Percentiles rank a stretch among this genome's conserved stretches.
Evolutionary conservation across 2,888 invertebrate genomes (phyloP).

Genomic region (Ethmia dodecea): DNA sequence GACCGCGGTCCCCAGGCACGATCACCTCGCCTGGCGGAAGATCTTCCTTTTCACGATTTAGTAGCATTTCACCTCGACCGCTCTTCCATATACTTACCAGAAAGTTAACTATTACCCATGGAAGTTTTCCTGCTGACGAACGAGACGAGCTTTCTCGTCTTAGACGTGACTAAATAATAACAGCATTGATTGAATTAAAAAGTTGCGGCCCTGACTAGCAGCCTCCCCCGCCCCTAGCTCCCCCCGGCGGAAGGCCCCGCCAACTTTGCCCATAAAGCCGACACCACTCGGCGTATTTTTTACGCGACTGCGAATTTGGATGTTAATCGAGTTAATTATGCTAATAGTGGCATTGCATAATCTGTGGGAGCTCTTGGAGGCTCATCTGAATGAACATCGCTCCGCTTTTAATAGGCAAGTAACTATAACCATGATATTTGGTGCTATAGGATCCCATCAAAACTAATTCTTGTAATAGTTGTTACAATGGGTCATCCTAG

Average conservation of each 20-base stretch:
- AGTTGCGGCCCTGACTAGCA: background rate
- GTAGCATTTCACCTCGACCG: background rate
- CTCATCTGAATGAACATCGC: too few species aligned
- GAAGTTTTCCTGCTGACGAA: background rate
- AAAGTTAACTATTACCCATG: background rate
- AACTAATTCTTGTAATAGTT: too few species aligned
- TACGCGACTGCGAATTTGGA: conserved; percentile 1
- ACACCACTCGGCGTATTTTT: background rate
- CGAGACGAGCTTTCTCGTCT: too few species aligned
- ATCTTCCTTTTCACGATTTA: too few species aligned
- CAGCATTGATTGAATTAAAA: background rate
- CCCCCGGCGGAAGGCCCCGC: background rate
- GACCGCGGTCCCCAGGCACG: too few species aligned
- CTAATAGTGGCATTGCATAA: background rate
- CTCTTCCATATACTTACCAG: background rate
- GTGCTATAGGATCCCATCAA: too few species aligned
- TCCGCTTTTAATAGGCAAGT: too few species aligned
- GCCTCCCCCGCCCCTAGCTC: background rate
- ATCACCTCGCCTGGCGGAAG: too few species aligned
- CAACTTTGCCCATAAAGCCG: conserved; percentile 6
- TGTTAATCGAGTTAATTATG: conserved; percentile 3
- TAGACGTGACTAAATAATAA: too few species aligned
- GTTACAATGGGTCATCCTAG: too few species aligned
- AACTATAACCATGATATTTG: too few species aligned
- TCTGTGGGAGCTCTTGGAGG: too few species aligned